These are phyloP conservation scores for Sphaerophoria taeniata DNA, from an alignment of 2,888 invertebrate species.

Conservation along the genomic window DNA sequence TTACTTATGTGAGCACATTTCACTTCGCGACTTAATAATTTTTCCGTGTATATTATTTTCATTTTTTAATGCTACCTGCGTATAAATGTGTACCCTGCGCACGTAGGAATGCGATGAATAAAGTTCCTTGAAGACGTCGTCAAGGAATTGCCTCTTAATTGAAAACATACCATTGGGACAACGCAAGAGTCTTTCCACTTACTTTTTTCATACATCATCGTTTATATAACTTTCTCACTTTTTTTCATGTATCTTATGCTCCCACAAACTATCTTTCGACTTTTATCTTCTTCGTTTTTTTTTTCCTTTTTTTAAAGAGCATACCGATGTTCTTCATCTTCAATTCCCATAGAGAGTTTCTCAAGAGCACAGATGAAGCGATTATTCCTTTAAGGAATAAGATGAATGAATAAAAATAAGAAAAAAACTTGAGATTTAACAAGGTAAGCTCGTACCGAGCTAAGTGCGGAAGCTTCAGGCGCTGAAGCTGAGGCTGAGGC, in stretches of 20 bases:
- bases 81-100: neutral
- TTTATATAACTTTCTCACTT: constrained; percentile 3
- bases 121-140: neutral
- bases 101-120: neutral
- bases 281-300: constrained; percentile 44
- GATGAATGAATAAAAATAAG: constrained; percentile 4
- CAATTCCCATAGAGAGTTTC: constrained; percentile 26
- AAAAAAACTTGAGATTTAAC: constrained; percentile 36
- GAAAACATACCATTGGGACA: constrained; percentile 68
- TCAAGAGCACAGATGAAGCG: constrained; percentile 48
- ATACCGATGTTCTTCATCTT: constrained; percentile 46
- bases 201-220: neutral
- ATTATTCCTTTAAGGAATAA: constrained; percentile 46
- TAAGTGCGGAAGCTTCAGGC: constrained; percentile 16
- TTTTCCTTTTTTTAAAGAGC: constrained; percentile 22
- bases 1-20: constrained; percentile 29
- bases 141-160: constrained; percentile 62
- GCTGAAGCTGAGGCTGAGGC: neutral
- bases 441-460: constrained; percentile 40
- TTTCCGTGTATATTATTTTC: constrained; percentile 27
- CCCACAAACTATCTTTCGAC: constrained; percentile 48
- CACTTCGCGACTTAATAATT: constrained; percentile 46
- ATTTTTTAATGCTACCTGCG: constrained; percentile 53
- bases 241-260: constrained; percentile 30
- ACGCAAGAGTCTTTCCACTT: neutral